Base-by-base conservation (phyloP, 2,113 vertebrate species). In the Eudyptes chrysolophus region DNA sequence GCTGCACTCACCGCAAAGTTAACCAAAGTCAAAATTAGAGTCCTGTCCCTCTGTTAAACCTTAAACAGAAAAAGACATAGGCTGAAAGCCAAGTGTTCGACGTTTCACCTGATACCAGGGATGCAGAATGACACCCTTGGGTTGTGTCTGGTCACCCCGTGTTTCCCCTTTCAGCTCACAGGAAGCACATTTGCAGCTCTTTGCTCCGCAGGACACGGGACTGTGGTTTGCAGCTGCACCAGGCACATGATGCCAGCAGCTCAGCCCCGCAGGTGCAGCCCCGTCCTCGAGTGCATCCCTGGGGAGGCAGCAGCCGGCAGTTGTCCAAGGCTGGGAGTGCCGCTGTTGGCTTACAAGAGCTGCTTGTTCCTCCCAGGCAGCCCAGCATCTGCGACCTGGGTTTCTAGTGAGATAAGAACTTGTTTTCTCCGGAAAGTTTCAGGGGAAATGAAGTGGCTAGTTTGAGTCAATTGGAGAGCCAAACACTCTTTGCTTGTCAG, bases 401-500 rank as follows among this genome's bases (percentile, higher is more conserved):
- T 65, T 92, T 89, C 19, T 82, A 76, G n/a, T 70, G 52, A 92
- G 75, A 65, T 57, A 76, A 13, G 44, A 84, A 52, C 44, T 83
- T 82, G 38, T 89, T 88, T 95, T 79, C 80, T 80, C 71, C 30
- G 49, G 89, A 93, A 76, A 81, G 70, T 92, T 95, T 91, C 95
- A 40, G 87, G 44, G 92, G 58, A 91, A 88, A 84, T 71, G 26
- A 46, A 92, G 86, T 19, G 49, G 46, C 68, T 61, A 24, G 19
- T 69, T 80, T 90, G 92, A 88, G 57, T 76, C 76, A 78, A 83
- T 64, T 14, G 55, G 87, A 89, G 36, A 94, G 36, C 34, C 62
- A 44, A 58, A 30, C 4, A 25, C 22, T 29, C 51, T 62, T 65
- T 48, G 34, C 44, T 88, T 74, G 7, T n/a, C 72, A 75, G 14